phyloP scores from a whole-genome alignment of 2,113 vertebrate genomes.

The Pomatostomus ruficeps region DNA sequence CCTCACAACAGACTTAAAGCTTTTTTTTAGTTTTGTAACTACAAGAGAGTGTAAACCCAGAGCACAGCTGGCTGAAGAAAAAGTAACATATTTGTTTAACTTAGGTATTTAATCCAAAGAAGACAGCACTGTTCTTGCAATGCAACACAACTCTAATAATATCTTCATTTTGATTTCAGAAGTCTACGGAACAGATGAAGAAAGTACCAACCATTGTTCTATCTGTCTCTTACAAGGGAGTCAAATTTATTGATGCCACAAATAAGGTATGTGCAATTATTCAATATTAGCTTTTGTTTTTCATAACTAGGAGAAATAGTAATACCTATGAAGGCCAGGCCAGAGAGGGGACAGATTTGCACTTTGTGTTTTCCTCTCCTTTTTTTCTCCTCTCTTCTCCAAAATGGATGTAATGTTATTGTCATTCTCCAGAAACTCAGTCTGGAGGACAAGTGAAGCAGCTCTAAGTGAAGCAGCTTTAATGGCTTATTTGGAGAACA shows the following conservation, averaged over 20 bases:
- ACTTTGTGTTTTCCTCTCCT: background rate
- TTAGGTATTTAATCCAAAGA: constrained; percentile 1
- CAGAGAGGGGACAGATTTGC: background rate
- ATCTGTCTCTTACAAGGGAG: constrained; percentile 98
- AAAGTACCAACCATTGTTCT: constrained; percentile 97
- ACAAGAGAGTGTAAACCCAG: background rate
- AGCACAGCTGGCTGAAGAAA: background rate
- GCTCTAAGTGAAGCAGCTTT: background rate
- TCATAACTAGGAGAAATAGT: background rate
- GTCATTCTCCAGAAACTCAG: background rate
- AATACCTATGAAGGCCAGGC: background rate
- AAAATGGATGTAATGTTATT: background rate
- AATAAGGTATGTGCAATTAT: constrained; percentile 84
- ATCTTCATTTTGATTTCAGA: constrained; percentile 78
- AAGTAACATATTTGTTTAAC: constrained; percentile 6
- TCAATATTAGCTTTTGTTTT: background rate
- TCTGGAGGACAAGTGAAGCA: background rate
- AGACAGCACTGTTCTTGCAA: background rate
- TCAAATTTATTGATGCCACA: constrained; percentile 98
- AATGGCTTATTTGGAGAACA: background rate
- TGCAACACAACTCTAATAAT: constrained; percentile 29
- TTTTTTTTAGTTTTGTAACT: background rate
- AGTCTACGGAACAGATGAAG: constrained; percentile 99
- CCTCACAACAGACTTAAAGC: background rate
- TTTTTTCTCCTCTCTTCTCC: background rate